These are phyloP conservation scores for Anthopleura xanthogrammica DNA, from an alignment of 92 coral and sea anemone species.

Conservation along the genomic window DNA sequence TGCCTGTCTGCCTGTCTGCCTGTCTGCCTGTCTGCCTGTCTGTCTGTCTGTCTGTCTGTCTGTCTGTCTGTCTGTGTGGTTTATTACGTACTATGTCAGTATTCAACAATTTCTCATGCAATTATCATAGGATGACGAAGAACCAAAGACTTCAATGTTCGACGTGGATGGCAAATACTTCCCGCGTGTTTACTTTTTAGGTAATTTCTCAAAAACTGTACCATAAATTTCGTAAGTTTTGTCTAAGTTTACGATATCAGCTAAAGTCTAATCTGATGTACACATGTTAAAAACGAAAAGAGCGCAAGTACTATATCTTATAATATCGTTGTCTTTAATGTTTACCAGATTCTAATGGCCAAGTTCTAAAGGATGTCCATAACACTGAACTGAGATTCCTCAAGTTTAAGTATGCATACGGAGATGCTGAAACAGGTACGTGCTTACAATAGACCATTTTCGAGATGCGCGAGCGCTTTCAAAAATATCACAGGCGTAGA, in stretches of 20 bases:
- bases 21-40: too few relatives aligned
- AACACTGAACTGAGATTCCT: conserved; percentile 75
- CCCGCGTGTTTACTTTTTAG: conserved; percentile 80
- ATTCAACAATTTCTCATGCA: too few relatives aligned
- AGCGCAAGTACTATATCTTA: not conserved
- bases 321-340: not conserved
- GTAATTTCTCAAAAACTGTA: conserved; percentile 32
- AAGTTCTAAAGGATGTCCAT: conserved; percentile 73
- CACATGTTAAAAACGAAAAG: too few relatives aligned
- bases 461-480: too few relatives aligned
- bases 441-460: too few relatives aligned
- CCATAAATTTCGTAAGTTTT: too few relatives aligned
- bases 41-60: too few relatives aligned
- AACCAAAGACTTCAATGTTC: conserved; percentile 77
- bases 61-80: too few relatives aligned
- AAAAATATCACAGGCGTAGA: too few relatives aligned
- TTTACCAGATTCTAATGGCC: conserved; percentile 59
- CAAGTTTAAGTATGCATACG: conserved; percentile 82
- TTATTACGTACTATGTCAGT: too few relatives aligned
- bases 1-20: too few relatives aligned
- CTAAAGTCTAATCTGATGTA: too few relatives aligned
- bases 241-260: not conserved
- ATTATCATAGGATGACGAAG: conserved; percentile 72
- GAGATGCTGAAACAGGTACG: conserved; percentile 71
- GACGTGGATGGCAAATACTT: conserved; percentile 89